Conservation (phyloP, 2,888 invertebrate species). For the Ptilodon capucinus region DNA sequence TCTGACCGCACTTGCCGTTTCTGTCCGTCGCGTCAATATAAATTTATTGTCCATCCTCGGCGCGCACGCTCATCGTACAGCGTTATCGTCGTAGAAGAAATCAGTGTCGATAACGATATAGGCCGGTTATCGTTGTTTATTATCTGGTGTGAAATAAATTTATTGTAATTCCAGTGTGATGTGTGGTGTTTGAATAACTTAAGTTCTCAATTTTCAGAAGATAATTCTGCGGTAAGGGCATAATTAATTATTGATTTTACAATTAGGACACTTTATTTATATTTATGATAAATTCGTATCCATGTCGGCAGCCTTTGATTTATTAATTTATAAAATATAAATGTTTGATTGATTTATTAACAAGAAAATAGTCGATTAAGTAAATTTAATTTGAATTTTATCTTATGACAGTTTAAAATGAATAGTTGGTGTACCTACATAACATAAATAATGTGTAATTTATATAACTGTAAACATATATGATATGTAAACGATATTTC, state of each 20-base stretch:
- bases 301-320: too few species aligned
- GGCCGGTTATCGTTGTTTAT: constrained; percentile 3
- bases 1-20: constrained; percentile 51
- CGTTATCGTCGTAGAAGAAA: constrained; percentile 11
- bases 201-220: not conserved
- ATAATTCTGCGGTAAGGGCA: constrained; percentile 4
- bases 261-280: not conserved
- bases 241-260: not conserved
- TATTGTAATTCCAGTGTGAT: constrained; percentile 12
- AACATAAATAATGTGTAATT: too few species aligned
- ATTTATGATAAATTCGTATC: too few species aligned
- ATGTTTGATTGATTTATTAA: too few species aligned
- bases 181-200: not conserved
- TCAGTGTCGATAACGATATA: constrained; percentile 25
- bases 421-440: too few species aligned
- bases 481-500: not conserved
- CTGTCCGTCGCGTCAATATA: constrained; percentile 60
- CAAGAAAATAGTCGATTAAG: too few species aligned
- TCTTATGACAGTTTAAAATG: too few species aligned
- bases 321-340: too few species aligned
- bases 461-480: too few species aligned
- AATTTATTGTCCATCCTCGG: constrained; percentile 65
- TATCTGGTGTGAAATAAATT: constrained; percentile 12
- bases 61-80: constrained; percentile 56
- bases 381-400: too few species aligned